Conservation (phyloP, 2,888 invertebrate species). For the Phragmatobia fuliginosa region DNA sequence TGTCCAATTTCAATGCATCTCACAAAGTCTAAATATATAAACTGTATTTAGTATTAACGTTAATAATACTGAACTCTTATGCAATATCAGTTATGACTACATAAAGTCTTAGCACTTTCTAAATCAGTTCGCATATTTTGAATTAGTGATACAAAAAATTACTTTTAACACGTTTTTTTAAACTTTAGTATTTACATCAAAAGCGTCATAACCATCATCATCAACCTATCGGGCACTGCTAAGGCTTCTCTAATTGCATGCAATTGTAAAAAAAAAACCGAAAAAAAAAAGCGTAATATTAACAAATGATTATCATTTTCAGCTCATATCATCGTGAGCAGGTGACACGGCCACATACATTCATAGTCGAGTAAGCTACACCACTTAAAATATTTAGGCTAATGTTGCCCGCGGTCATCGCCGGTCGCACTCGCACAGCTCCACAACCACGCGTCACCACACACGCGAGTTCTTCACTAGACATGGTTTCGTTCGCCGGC, state of each 20-base stretch:
- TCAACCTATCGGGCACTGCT: no score
- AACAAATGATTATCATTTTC: constrained; percentile 47
- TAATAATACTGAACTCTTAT: no score
- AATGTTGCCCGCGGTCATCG: constrained; percentile 48
- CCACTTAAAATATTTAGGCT: constrained; percentile 74
- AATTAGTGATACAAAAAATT: no score
- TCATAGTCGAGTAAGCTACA: constrained; percentile 80
- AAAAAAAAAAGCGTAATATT: no score
- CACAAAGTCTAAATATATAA: background rate
- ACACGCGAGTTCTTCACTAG: constrained; percentile 27
- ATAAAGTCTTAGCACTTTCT: background rate
- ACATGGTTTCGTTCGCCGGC: constrained; percentile 38
- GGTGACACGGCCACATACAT: constrained; percentile 81
- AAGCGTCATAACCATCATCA: no score
- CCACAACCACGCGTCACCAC: background rate
- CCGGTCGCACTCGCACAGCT: constrained; percentile 43
- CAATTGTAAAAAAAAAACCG: no score
- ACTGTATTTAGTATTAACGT: background rate
- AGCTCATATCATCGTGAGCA: constrained; percentile 87
- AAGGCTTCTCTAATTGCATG: no score
- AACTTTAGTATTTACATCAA: no score
- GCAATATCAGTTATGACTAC: background rate
- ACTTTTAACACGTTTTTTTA: background rate
- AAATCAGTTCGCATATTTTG: background rate
- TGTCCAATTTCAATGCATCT: background rate